Base-by-base conservation (phyloP, 2,888 invertebrate species). In the Escarpia spicata region DNA sequence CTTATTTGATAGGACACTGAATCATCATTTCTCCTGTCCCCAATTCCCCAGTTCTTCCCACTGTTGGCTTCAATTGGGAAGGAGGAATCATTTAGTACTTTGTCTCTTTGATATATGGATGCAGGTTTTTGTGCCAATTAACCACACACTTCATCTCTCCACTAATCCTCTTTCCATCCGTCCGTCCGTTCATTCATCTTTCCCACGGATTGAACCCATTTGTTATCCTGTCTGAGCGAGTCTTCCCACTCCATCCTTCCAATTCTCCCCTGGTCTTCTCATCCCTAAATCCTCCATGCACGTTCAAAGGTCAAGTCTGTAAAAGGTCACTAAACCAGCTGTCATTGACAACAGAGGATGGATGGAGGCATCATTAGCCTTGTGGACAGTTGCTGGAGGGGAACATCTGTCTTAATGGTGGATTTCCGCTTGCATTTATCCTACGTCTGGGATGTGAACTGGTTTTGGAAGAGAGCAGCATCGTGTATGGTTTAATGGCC, bases 291-390 rank as follows among this genome's bases (percentile, higher is more conserved):
- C 75, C 26, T 75, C 26, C 75, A 15, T 75, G n/a, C 75, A 26
- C 6, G 3, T 26, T 75, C 75, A 75, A 75, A 75, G 75, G 75
- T 75, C 75, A 75, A 75, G n/a, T 75, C 75, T 75, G n/a, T 26
- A 75, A 75, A 75, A 75, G 75, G 75, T 75, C 75, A 75, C 3
- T 75, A 26, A n/a, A 75, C 75, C 75, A 75, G 75, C 75, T 75
- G 75, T 75, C n/a, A 75, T 75, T 75, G 75, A 75, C 75, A 75
- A n/a, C n/a, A 75, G 19, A 75, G 19, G 26, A 75, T 26, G 75
- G n/a, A 75, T 75, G 75, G 75, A 15, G n/a, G 26, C 75, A 75
- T 75, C 75, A 75, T 75, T 75, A 75, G 75, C 75, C 75, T 75
- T 75, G 75, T n/a, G n/a, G 75, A 75, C 75, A 75, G n/a, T n/a